Base-by-base conservation (phyloP, 2,888 invertebrate genomes). In the Galerucella calmariensis region DNA sequence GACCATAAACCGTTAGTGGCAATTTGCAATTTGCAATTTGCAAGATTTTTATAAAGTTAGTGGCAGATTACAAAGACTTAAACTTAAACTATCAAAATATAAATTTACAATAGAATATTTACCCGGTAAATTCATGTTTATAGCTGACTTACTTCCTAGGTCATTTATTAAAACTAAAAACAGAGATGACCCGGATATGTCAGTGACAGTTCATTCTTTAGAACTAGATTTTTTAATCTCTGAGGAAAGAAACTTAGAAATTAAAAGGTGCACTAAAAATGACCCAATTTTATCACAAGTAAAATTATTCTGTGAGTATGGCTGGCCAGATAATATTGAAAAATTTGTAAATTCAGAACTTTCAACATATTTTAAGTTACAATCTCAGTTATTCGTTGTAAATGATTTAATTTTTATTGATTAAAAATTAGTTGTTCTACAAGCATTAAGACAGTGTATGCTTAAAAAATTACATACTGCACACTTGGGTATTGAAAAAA, bases 81-180 rank as follows among this genome's bases (percentile, higher is more conserved):
- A 56, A 56, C 56, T 46, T 46, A 46, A 27, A 2, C 46, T 56
- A 56, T 56, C 11, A 56, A 56, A 56, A 56, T 56, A 56, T 16
- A 56, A 56, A 56, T 14, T 56, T 56, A 56, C 14, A 11, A 14
- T 56, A 56, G 56, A 56, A 56, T 56, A 56, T 56, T 56, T 56
- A 56, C 56, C 56, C 56, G 56, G 56, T 56, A 56, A 56, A 56
- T 56, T 56, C 56, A 56, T 56, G 56, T 56, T 56, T 56, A 56
- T 56, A 56, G 56, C 56, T 8, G 56, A 56, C 56, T 56, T 56
- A 56, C 56, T 56, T 20, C 20, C 20, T 20, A 20, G 20, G 20
- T 20, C 20, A 20, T 56, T 56, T 56, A 56, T 56, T 14, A 56
- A 56, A 56, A 56, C n/a, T 56, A 56, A 56, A 46, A 14, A 56